These are phyloP conservation scores for Vanacampus margaritifer DNA, from an alignment of 2,113 vertebrate species.

Conservation along the genomic window DNA sequence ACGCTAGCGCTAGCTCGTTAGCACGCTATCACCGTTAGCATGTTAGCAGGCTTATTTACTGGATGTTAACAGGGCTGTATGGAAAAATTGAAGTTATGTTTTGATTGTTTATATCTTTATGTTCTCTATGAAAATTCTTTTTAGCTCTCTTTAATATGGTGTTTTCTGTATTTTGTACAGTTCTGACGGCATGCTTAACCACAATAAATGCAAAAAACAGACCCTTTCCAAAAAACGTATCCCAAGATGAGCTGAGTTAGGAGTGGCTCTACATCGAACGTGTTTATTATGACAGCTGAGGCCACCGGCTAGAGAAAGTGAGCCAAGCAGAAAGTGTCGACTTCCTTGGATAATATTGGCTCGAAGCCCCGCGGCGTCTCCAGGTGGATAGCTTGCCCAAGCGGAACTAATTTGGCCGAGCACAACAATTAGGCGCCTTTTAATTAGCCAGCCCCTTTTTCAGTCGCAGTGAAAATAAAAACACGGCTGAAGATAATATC, in stretches of 20 bases:
- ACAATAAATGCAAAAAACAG: no score
- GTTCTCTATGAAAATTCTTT: no score
- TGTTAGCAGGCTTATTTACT: no score
- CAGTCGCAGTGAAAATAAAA: slow-evolving; percentile 20
- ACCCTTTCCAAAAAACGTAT: background rate
- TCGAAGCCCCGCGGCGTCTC: slow-evolving; percentile 31
- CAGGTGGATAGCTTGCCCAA: slow-evolving; percentile 38
- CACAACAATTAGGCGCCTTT: slow-evolving; percentile 36
- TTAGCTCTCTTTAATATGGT: no score
- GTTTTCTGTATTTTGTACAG: no score
- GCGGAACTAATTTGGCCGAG: slow-evolving; percentile 47
- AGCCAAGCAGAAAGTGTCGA: slow-evolving; percentile 34
- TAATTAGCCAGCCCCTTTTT: slow-evolving; percentile 23
- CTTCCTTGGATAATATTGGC: slow-evolving; percentile 57
- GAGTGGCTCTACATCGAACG: background rate
- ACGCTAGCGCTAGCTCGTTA: no score
- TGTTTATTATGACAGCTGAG: slow-evolving; percentile 58
- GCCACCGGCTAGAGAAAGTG: slow-evolving; percentile 49
- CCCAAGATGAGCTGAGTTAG: background rate
- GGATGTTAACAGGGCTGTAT: no score
- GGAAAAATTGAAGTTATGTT: no score
- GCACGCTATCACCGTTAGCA: no score
- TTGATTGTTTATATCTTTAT: no score
- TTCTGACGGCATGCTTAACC: no score
- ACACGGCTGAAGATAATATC: slow-evolving; percentile 17